phyloP scores from a whole-genome alignment of 1,140 invertebrate genomes.

The Phenacoccus solenopsis region DNA sequence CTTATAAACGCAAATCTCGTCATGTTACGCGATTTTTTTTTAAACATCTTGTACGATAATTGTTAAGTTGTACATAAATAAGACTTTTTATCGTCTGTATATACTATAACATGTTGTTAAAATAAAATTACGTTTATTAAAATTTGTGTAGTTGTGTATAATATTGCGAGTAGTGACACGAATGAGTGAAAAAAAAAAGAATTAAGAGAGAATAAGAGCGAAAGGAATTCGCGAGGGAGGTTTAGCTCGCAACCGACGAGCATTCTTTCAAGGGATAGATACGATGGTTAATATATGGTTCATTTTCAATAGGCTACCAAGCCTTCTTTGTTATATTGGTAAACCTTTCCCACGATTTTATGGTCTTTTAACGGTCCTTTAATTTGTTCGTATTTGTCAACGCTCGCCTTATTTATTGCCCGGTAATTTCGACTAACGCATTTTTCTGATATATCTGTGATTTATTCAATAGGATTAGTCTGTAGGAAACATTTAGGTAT shows the following conservation, averaged over 20 bases:
- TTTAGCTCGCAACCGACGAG: neutral
- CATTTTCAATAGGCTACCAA: neutral
- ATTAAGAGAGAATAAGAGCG: neutral
- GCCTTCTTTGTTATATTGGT: neutral
- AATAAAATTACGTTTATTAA: neutral
- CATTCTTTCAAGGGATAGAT: neutral
- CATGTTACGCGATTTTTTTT: neutral
- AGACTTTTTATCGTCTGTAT: neutral
- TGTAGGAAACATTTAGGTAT: neutral
- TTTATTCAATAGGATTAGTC: conserved; percentile 2
- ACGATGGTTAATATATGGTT: neutral
- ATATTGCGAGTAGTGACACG: too few species aligned
- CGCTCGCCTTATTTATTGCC: neutral
- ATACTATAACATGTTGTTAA: neutral
- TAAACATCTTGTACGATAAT: neutral
- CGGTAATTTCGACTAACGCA: neutral
- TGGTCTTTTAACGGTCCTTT: conserved; percentile 1
- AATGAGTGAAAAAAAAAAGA: too few species aligned
- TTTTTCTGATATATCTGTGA: neutral
- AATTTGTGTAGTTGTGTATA: neutral
- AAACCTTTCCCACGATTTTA: conserved; percentile 1
- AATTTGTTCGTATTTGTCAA: conserved; percentile 3
- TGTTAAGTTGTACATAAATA: neutral
- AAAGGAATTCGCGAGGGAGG: neutral
- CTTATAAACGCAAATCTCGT: neutral